phyloP scores from a whole-genome alignment of 2,888 invertebrate species.

The Stenolophus ochropezus region DNA sequence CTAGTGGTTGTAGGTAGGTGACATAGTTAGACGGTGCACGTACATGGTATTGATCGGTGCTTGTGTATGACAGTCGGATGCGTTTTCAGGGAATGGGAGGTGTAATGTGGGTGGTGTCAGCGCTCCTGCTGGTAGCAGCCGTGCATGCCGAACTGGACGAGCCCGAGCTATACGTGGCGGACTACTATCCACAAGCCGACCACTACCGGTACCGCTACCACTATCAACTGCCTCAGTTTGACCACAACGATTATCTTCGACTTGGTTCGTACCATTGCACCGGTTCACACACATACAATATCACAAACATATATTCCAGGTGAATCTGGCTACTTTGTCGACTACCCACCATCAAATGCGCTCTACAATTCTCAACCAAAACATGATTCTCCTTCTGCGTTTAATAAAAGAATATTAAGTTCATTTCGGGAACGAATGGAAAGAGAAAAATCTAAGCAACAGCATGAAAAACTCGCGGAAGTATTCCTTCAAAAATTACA shows the following conservation, averaged over 20 bases:
- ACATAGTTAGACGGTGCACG: not conserved
- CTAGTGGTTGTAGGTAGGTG: not conserved
- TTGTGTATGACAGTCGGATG: not conserved
- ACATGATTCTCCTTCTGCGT: slow-evolving; percentile 61
- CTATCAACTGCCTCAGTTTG: not conserved
- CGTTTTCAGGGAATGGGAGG: not conserved
- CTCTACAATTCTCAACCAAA: slow-evolving; percentile 60
- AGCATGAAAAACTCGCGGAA: slow-evolving; percentile 69
- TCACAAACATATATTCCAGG: too few relatives aligned
- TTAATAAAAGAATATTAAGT: slow-evolving; percentile 73
- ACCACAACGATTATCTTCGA: slow-evolving; percentile 18
- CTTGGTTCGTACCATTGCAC: slow-evolving; percentile 2
- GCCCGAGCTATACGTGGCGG: slow-evolving; percentile 9
- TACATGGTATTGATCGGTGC: not conserved
- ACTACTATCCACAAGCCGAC: slow-evolving; percentile 19
- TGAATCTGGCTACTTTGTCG: slow-evolving; percentile 13
- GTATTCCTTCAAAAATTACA: slow-evolving; percentile 67
- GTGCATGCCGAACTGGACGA: slow-evolving; percentile 16
- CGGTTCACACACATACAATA: not conserved
- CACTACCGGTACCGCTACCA: not conserved
- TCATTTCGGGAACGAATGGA: slow-evolving; percentile 75
- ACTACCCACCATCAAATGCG: not conserved
- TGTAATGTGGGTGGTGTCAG: not conserved
- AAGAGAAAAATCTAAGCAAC: slow-evolving; percentile 75
- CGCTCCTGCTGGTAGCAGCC: not conserved